Conservation (phyloP, 2,797 vertebrate genomes). For the Acanthurus leucopareius region DNA sequence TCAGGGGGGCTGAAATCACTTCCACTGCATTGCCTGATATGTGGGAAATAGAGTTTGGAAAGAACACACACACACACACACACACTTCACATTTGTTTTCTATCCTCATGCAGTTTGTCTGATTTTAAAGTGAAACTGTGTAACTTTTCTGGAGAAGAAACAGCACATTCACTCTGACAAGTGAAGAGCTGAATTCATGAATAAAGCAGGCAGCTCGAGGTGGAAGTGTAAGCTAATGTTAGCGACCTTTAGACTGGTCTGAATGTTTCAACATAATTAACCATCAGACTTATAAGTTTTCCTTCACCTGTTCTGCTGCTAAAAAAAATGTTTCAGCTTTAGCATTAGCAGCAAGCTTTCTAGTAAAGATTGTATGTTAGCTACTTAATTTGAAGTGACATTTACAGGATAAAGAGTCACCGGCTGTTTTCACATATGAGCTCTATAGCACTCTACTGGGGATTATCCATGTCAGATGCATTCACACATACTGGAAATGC, state of each 20-base stretch:
- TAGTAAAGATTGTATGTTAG: too few relatives aligned
- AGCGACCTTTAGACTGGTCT: too few relatives aligned
- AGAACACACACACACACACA: neutral
- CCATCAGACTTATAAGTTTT: neutral
- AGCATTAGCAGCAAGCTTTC: too few relatives aligned
- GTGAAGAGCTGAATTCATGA: neutral
- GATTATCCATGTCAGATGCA: too few relatives aligned
- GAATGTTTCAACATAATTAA: neutral
- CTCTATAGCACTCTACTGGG: too few relatives aligned
- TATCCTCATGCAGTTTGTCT: neutral
- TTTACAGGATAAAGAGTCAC: too few relatives aligned
- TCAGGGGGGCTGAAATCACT: slow-evolving; percentile 6
- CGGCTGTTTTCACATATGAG: too few relatives aligned
- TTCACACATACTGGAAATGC: too few relatives aligned
- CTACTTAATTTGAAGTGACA: too few relatives aligned
- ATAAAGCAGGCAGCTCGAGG: neutral
- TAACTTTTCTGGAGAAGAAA: neutral
- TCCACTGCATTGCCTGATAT: neutral
- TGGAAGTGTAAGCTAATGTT: neutral
- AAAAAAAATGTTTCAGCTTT: too few relatives aligned
- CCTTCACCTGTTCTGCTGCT: too few relatives aligned
- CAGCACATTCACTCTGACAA: neutral
- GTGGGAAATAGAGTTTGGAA: neutral
- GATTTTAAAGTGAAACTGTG: neutral
- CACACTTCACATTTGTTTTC: neutral